Evolutionary conservation across 1,140 invertebrate species (phyloP).

Genomic region (Batillaria attramentaria): DNA sequence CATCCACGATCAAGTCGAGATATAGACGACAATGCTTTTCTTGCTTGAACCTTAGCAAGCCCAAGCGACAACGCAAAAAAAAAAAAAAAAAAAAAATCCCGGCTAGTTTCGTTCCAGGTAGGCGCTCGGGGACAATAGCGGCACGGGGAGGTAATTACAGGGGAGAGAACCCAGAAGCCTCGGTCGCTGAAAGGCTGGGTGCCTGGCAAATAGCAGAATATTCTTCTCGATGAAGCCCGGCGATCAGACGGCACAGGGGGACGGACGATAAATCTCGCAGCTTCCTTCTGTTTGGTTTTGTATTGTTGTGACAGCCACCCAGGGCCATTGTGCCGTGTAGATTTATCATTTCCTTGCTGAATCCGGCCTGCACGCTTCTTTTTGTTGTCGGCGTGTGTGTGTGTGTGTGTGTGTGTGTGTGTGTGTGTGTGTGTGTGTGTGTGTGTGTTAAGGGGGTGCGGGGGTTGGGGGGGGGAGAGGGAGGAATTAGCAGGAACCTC

Average conservation of each 20-base stretch:
- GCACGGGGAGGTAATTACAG: constrained; percentile 12
- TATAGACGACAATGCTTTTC: no score
- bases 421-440: not conserved
- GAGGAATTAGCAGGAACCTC: no score
- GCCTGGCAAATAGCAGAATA: no score
- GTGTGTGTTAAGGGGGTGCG: no score
- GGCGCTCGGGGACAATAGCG: constrained; percentile 13
- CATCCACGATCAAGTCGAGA: no score
- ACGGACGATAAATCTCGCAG: constrained; percentile 3
- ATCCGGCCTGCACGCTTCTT: not conserved
- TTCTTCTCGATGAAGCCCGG: no score
- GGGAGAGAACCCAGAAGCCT: no score
- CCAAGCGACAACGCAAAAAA: not conserved
- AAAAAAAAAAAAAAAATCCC: not conserved
- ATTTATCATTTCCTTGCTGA: constrained; percentile 8
- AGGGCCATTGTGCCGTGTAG: not conserved
- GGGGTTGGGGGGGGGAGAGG: no score
- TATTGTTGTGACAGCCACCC: constrained; percentile 12
- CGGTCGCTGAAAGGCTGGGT: no score
- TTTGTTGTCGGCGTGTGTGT: not conserved
- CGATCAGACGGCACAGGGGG: no score
- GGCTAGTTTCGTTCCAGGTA: no score
- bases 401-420: not conserved
- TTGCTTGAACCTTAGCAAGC: no score
- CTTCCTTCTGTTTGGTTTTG: constrained; percentile 21